phyloP scores from a whole-genome alignment of 2,113 vertebrate genomes.

The Hepsetus odoe region DNA sequence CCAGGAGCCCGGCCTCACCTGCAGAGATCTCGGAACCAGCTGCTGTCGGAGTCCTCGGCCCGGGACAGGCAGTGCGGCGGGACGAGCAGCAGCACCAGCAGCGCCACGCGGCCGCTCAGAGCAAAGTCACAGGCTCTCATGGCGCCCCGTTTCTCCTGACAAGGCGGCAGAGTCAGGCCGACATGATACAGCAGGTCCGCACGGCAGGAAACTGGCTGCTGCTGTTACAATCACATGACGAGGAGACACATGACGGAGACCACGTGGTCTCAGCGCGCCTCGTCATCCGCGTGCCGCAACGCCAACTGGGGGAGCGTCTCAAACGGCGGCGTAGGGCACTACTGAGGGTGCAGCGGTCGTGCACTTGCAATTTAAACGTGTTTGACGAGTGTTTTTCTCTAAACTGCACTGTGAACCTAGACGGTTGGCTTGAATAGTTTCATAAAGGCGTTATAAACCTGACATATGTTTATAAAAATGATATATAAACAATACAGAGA shows the following conservation, averaged over 20 bases:
- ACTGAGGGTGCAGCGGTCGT: not conserved
- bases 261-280: slow-evolving; percentile 33
- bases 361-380: too few relatives aligned
- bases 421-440: too few relatives aligned
- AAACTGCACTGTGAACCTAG: too few relatives aligned
- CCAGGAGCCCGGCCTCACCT: slow-evolving; percentile 44
- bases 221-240: slow-evolving; percentile 54
- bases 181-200: slow-evolving; percentile 62
- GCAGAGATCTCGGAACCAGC: slow-evolving; percentile 62
- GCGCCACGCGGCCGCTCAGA: not conserved
- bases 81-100: not conserved
- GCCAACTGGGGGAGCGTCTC: not conserved
- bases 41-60: slow-evolving; percentile 13
- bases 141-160: slow-evolving; percentile 27
- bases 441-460: too few relatives aligned
- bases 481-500: too few relatives aligned
- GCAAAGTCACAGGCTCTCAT: not conserved
- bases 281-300: not conserved
- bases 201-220: slow-evolving; percentile 48
- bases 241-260: slow-evolving; percentile 33
- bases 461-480: too few relatives aligned
- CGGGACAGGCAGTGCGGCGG: not conserved
- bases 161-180: slow-evolving; percentile 23
- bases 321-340: not conserved
- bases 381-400: too few relatives aligned